Percentiles rank a stretch among this genome's conserved stretches.
These are phyloP conservation scores for Xiphydria camelus DNA, from an alignment of 2,888 invertebrate species.

Conservation along the genomic window DNA sequence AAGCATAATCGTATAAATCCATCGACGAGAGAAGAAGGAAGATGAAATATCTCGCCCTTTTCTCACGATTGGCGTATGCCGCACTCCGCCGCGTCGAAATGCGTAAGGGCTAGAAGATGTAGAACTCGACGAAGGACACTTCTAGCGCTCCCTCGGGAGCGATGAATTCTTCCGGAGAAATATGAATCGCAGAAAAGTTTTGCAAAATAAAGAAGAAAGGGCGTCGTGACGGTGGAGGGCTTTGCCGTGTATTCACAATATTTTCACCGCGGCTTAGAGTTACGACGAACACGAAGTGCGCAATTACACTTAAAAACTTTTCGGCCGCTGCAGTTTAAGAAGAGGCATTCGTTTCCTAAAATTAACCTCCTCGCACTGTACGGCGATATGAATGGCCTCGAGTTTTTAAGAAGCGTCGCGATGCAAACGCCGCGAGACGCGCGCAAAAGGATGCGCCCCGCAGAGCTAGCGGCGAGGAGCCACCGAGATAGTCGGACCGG, in stretches of 20 bases:
- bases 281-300: constrained; percentile 19
- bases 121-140: too few species aligned
- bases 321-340: constrained; percentile 30
- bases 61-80: too few species aligned
- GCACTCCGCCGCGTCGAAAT: too few species aligned
- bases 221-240: background rate
- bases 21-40: too few species aligned
- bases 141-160: background rate
- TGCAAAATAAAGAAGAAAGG: background rate
- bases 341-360: constrained; percentile 46
- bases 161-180: background rate
- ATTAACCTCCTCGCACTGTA: constrained; percentile 33
- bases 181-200: background rate
- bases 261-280: constrained; percentile 18
- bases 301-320: constrained; percentile 43
- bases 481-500: too few species aligned
- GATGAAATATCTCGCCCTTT: too few species aligned
- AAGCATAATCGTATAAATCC: too few species aligned
- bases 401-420: too few species aligned
- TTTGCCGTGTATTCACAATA: constrained; percentile 22
- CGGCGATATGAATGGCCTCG: constrained; percentile 43
- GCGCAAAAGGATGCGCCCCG: too few species aligned
- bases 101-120: too few species aligned
- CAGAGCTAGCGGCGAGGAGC: too few species aligned
- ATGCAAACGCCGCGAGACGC: too few species aligned